A percentile compares a stretch with the other conserved stretches of the same genome.
phyloP scores from a whole-genome alignment of 2,113 vertebrate genomes.

The Cyprinodon variegatus region DNA sequence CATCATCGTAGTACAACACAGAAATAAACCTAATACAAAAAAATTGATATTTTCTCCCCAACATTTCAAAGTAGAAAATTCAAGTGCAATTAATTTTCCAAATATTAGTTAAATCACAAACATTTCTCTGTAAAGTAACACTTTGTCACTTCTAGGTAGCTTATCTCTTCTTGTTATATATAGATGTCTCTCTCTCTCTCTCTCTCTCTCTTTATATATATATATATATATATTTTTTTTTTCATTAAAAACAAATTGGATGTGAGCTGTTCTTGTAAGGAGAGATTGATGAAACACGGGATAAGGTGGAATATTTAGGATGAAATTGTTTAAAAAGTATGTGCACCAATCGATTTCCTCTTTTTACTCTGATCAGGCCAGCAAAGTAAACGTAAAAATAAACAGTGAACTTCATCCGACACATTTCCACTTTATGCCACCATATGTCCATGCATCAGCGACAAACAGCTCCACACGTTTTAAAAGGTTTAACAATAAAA shows the following conservation, averaged over 20 bases:
- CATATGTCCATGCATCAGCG: constrained; percentile 31
- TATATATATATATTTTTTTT: constrained; percentile 6
- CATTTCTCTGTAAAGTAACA: constrained; percentile 77
- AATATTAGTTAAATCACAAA: constrained; percentile 83
- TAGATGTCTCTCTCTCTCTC: neutral
- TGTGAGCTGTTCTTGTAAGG: constrained; percentile 31
- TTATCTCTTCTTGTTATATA: constrained; percentile 64
- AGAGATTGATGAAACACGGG: constrained; percentile 29
- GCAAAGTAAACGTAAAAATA: constrained; percentile 45
- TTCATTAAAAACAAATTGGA: constrained; percentile 34
- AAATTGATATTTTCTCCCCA: constrained; percentile 54
- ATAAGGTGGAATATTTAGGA: constrained; percentile 23
- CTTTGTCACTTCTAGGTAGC: constrained; percentile 79
- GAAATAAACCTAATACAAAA: constrained; percentile 64
- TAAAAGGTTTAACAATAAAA: constrained; percentile 76
- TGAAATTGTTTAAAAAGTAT: constrained; percentile 45
- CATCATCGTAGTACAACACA: constrained; percentile 62
- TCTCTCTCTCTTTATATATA: too few species aligned
- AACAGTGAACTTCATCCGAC: constrained; percentile 32
- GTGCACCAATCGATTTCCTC: constrained; percentile 63
- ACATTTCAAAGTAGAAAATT: constrained; percentile 83
- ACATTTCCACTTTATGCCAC: neutral
- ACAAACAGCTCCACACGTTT: constrained; percentile 62
- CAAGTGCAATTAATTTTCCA: constrained; percentile 86
- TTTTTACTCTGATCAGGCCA: constrained; percentile 42